These are phyloP conservation scores for Pelmatolapia mariae DNA, from an alignment of 2,113 vertebrate genomes.

Conservation along the genomic window DNA sequence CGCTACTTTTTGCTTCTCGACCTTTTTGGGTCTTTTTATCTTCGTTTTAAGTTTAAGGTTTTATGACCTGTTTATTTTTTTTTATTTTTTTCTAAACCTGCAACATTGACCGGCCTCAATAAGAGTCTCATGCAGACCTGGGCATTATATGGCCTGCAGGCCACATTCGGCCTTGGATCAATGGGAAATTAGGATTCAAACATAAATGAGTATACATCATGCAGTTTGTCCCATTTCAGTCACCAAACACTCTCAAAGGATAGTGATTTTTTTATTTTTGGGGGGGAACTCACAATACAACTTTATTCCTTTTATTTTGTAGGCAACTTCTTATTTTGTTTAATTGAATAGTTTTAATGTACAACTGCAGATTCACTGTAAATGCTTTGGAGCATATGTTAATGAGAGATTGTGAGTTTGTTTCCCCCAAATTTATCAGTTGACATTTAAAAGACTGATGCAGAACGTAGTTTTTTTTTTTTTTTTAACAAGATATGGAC, in stretches of 20 bases:
- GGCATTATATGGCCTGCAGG: neutral
- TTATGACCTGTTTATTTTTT: neutral
- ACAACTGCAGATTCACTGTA: neutral
- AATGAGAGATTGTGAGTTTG: neutral
- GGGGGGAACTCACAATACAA: neutral
- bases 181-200: neutral
- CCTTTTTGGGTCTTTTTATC: neutral
- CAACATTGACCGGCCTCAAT: neutral
- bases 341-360: neutral
- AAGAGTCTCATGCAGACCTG: neutral
- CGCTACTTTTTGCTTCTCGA: neutral
- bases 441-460: neutral
- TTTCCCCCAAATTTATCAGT: neutral
- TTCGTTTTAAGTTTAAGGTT: neutral
- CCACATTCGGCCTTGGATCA: neutral
- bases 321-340: neutral
- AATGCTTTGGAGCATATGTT: neutral
- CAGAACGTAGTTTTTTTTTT: rapidly evolving
- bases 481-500: neutral
- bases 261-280: neutral
- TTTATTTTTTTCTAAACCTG: neutral
- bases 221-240: neutral
- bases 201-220: neutral
- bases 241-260: neutral
- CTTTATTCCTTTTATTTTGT: neutral